Base-by-base conservation (phyloP, 2,797 vertebrate genomes). In the Erethizon dorsatum region DNA sequence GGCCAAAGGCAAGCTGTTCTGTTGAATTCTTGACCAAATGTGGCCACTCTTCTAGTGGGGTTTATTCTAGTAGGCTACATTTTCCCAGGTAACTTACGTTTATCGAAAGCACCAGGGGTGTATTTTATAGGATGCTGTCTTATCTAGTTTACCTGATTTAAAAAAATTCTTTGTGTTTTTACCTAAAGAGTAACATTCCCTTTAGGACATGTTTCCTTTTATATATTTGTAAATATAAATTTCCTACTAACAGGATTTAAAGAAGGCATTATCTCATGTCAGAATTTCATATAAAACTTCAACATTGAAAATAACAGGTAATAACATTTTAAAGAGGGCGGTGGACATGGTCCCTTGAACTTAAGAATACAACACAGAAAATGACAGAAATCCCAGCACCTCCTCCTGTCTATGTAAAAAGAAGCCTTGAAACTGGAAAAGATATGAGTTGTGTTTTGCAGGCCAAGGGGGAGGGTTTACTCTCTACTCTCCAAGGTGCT, bases 191-290 rank as follows among this genome's bases (percentile, higher is more conserved):
- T 93, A 90, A 91, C 10, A 31, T 95, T 96, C 80, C 69, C 50
- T 69, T 94, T 89, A 87, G 69, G 52, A 24, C 12, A 50, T 57
- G 10, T 54, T 88, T 41, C n/a, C 47, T 79, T 92, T 87, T 79
- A 61, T 85, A 57, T 83, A 59, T 87, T 93, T 96, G 61, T 88
- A 91, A 93, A 90, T 94, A 83, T 57, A 86, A 83, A 93, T 84
- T 63, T 90, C 28, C 50, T 80, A 28, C 93, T 94, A 83, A 83
- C 33, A 79, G 24, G 26, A 85, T 94, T 91, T 94, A 85, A 94
- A 77, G 73, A 85, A n/a, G 33, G 12, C 47, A 91, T 96, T 92
- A 61, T 79, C 10, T 79, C 6, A 57, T 88, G 56, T 91, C 75
- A 94, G 88, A 96, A 80, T 94, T 94, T 94, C 54, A 95, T 50